Evolutionary conservation across 2,797 vertebrate genomes (phyloP).

Genomic region (Pseudochirops cupreus): DNA sequence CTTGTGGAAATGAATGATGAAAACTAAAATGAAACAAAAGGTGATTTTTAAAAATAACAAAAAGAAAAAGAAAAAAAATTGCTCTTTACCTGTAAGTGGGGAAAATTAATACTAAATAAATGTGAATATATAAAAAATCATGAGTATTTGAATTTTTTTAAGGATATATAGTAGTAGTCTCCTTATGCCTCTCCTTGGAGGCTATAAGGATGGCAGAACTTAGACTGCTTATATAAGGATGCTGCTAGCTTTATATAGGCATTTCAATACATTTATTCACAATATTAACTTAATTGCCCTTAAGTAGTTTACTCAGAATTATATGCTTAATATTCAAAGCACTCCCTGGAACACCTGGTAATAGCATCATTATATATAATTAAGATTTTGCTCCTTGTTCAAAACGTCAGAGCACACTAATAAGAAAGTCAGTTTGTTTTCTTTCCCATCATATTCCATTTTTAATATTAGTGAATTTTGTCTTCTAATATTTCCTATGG

Average conservation of each 20-base stretch:
- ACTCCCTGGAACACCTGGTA: slow-evolving; percentile 33
- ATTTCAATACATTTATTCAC: background rate
- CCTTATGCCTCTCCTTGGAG: background rate
- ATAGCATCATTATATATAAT: slow-evolving; percentile 34
- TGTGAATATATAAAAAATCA: too few relatives aligned
- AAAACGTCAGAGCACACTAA: slow-evolving; percentile 36
- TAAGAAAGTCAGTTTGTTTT: slow-evolving; percentile 28
- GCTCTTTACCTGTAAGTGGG: too few relatives aligned
- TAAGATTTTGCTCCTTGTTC: slow-evolving; percentile 45
- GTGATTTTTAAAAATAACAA: too few relatives aligned
- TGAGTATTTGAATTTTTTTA: too few relatives aligned
- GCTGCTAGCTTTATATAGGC: background rate
- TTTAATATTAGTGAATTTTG: background rate
- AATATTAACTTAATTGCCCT: slow-evolving; percentile 3
- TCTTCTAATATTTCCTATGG: slow-evolving; percentile 2
- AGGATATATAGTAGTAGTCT: background rate
- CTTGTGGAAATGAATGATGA: too few relatives aligned
- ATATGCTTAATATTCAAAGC: slow-evolving; percentile 52
- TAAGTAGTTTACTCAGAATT: background rate
- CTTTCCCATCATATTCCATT: background rate
- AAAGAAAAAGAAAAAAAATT: too few relatives aligned
- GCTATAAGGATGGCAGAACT: background rate
- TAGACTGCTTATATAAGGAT: background rate
- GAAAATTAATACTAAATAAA: too few relatives aligned
- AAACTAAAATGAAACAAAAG: too few relatives aligned